A percentile compares a stretch with the other conserved stretches of the same genome.
Conservation (phyloP, 2,113 vertebrate species). For the Motacilla alba region DNA sequence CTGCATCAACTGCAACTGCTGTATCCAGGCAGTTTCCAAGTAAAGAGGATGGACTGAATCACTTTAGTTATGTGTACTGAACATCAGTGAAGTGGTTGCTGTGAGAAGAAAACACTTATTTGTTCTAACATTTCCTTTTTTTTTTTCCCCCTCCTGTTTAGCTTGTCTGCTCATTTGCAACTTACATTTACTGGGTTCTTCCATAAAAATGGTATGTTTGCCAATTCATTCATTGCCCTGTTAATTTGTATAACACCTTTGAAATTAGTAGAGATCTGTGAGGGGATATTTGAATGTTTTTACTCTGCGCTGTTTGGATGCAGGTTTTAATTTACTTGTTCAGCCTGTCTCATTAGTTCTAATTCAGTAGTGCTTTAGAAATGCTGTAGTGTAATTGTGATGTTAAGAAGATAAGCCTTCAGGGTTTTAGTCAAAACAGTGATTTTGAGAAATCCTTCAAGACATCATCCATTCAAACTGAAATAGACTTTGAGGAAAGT, state of each 20-base stretch:
- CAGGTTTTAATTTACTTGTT: background rate
- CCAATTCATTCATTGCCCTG: background rate
- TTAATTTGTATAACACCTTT: background rate
- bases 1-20: background rate
- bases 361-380: background rate
- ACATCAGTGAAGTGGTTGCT: background rate
- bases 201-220: slow-evolving; percentile 93
- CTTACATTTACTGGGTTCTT: slow-evolving; percentile 99
- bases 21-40: background rate
- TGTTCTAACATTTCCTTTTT: background rate
- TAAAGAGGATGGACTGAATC: background rate
- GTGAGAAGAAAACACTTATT: background rate
- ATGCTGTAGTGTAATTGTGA: background rate
- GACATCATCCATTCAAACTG: background rate
- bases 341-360: background rate
- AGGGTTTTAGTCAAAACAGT: background rate
- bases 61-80: background rate
- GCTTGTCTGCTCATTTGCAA: slow-evolving; percentile 95
- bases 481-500: background rate
- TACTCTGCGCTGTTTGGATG: background rate
- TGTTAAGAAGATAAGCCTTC: background rate
- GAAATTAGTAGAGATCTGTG: background rate
- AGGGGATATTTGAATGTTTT: background rate
- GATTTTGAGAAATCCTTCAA: background rate
- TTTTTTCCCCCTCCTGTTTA: slow-evolving; percentile 58